Evolutionary conservation across 1,140 invertebrate genomes (phyloP).

Genomic region (Bombyx mori): DNA sequence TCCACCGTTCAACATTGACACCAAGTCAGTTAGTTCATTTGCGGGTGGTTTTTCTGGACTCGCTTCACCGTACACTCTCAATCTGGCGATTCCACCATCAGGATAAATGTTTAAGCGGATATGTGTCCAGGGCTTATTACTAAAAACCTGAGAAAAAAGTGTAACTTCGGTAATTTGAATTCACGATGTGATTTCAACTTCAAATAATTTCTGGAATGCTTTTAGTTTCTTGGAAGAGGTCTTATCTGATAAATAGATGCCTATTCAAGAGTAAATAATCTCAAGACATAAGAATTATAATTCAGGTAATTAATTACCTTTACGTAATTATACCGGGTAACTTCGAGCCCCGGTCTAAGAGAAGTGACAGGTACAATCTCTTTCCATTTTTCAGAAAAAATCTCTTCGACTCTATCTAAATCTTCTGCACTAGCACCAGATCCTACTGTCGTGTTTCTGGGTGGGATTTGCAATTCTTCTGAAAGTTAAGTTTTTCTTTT

Average conservation of each 20-base stretch:
- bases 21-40: constrained; percentile 69
- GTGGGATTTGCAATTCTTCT: constrained; percentile 71
- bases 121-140: constrained; percentile 71
- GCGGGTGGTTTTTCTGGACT: constrained; percentile 39
- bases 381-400: constrained; percentile 74
- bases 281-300: background rate
- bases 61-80: constrained; percentile 74
- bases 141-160: constrained; percentile 33
- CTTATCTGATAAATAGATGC: no score
- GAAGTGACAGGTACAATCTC: constrained; percentile 72
- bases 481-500: constrained; percentile 18
- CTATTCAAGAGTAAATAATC: no score
- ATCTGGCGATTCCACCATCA: constrained; percentile 77
- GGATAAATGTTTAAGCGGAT: constrained; percentile 77
- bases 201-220: no score
- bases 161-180: no score
- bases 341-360: constrained; percentile 72
- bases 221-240: no score
- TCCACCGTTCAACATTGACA: constrained; percentile 72
- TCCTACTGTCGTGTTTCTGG: constrained; percentile 63
- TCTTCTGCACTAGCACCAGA: constrained; percentile 65
- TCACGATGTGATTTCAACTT: no score
- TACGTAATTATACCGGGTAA: constrained; percentile 74
- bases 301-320: constrained; percentile 36
- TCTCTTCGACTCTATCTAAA: constrained; percentile 53